Evolutionary conservation across 2,888 invertebrate species (phyloP).

Genomic region (Amphipoea oculea): DNA sequence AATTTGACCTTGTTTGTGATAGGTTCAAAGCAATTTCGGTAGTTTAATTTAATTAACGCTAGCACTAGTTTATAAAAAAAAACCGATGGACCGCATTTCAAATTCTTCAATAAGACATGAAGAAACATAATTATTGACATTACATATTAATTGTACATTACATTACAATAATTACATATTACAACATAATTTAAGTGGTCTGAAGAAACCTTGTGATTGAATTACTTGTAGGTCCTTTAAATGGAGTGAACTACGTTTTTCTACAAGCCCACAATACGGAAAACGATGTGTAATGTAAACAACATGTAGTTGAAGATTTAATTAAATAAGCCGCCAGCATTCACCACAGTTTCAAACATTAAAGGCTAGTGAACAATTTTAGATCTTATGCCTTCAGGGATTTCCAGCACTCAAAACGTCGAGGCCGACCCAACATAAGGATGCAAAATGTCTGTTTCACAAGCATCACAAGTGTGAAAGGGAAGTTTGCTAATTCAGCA

Average conservation of each 20-base stretch:
- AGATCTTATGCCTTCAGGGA: constrained; percentile 55
- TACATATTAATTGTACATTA: not conserved
- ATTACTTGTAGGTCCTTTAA: not conserved
- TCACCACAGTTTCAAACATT: constrained; percentile 22
- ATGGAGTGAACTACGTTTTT: not conserved
- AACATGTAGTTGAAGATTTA: constrained; percentile 6
- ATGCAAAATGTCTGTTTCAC: constrained; percentile 48
- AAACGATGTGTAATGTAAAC: constrained; percentile 7
- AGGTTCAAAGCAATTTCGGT: not conserved
- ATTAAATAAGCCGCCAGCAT: constrained; percentile 30
- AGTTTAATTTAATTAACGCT: not conserved
- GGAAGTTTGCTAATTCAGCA: constrained; percentile 47
- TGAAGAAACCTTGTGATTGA: not conserved
- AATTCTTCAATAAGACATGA: not conserved
- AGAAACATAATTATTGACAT: too few species aligned
- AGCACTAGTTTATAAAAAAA: not conserved
- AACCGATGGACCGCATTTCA: not conserved
- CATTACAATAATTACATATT: not conserved
- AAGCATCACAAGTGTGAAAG: constrained; percentile 53
- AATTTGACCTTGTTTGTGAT: not conserved
- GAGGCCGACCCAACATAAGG: constrained; percentile 43
- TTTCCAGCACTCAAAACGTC: constrained; percentile 48
- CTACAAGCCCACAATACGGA: not conserved
- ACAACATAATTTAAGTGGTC: too few species aligned
- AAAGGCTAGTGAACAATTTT: constrained; percentile 44